A percentile compares a stretch with the other conserved stretches of the same genome.
These are phyloP conservation scores for Strigamia maritima DNA, from an alignment of 2,888 invertebrate species.

Conservation along the genomic window DNA sequence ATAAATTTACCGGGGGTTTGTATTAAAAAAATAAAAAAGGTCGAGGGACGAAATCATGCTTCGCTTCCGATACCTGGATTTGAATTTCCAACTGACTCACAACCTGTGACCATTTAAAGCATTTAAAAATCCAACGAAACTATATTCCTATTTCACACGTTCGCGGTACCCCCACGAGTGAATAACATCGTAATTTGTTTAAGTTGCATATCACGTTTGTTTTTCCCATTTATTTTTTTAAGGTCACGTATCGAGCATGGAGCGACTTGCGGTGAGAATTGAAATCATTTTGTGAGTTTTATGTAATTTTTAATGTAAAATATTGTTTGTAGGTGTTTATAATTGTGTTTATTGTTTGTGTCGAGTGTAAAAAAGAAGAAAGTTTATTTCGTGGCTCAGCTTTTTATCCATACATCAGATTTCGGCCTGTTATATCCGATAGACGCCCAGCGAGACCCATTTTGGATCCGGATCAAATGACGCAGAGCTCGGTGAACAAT, in stretches of 20 bases:
- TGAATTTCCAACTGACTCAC: slow-evolving; percentile 8
- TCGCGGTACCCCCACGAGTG: neutral
- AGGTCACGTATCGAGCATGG: neutral
- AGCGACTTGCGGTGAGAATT: neutral
- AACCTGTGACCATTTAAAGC: neutral
- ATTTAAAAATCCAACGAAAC: neutral
- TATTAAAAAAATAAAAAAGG: no score
- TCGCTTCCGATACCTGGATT: slow-evolving; percentile 2
- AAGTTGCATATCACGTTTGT: neutral
- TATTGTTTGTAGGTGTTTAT: neutral
- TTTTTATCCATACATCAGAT: neutral
- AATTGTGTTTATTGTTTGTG: neutral
- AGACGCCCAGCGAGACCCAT: neutral
- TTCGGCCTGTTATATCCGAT: neutral
- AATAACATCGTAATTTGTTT: neutral
- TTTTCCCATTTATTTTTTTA: neutral
- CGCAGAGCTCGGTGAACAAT: neutral
- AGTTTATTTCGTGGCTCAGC: neutral
- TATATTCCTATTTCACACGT: neutral
- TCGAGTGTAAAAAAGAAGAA: neutral
- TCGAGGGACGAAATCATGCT: neutral
- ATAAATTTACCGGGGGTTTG: neutral
- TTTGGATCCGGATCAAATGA: neutral
- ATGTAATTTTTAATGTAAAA: neutral
- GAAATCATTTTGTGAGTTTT: neutral